Evolutionary conservation across 2,888 invertebrate genomes (phyloP), one percentile per base, ranked within the genome.

Genomic region (Eupsilia transversa): DNA sequence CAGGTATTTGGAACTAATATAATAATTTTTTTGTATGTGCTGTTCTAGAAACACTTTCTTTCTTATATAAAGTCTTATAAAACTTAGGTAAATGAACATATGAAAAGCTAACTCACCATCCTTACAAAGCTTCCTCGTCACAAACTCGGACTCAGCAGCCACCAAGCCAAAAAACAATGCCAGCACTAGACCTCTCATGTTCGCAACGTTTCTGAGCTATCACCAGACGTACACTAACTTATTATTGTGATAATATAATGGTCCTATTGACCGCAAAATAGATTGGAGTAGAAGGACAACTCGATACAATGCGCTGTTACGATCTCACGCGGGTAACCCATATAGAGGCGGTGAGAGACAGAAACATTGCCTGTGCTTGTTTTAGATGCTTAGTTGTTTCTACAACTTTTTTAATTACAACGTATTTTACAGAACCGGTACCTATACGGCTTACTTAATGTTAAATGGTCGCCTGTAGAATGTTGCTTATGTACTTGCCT

Each of bases 71-170:
- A 56, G 3, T 56, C 0, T 14, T n/a, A 23, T 7, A 17, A 12
- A 59, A 35, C 7, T 33, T 12, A 33, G 20, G 14, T 20, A 57
- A 66, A 60, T n/a, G 14, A 23, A 49, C 17, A 17, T 30, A 66
- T 54, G 63, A 61, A 33, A 59, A 43, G 3, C 23, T 54, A 6
- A 86, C 94, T 91, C 77, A 94, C 94, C 94, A 76, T 91, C 90
- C 74, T 85, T 91, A 74, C 95, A 94, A 20, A 89, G 84, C 77
- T 94, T 94, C 70, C 91, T 94, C 4, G 87, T 90, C 0, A 95
- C 89, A 76, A 86, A 91, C 56, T 93, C 92, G 0, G 90, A 79
- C 0, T 86, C 81, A 0, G 80, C 88, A 61, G 74, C 63, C 52
- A 89, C 80, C 33, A 85, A 76, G 63, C 54, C 57, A 20, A 82